Base-by-base conservation (phyloP, 2,888 invertebrate genomes). In the Oscheius sp. region DNA sequence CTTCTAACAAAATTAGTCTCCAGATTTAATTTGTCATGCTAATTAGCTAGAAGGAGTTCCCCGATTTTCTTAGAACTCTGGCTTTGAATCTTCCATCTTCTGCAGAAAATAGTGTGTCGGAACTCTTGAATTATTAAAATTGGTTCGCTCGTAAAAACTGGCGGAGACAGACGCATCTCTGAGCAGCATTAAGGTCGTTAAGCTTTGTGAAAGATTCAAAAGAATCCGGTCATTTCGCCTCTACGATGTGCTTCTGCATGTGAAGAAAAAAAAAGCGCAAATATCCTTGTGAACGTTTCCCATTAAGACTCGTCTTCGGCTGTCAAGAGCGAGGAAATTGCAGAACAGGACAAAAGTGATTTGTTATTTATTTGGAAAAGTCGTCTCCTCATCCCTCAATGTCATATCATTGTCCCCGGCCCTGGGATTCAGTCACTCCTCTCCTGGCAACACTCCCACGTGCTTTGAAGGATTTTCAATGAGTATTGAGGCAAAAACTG, bases 121-220 rank as follows among this genome's bases (percentile, higher is more conserved):
- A 23, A 20, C 29, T 52, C 29, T n/a, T 52, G 52, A 52, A 52
- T 52, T 27, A 52, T 52, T 52, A n/a, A 52, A 52, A 29, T 52
- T 52, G 25, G 25, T 42, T 42, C 4, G n/a, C 17, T 17, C 42
- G n/a, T 42, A 42, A 42, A 34, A 42, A 42, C 42, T 42, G 12
- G 42, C 4, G n/a, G 23, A 27, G n/a, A n/a, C n/a, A n/a, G n/a
- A n/a, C n/a, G n/a, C n/a, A n/a, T n/a, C n/a, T n/a, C n/a, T n/a
- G n/a, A n/a, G n/a, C n/a, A 25, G 23, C 17, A 48, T 48, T 48
- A 48, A 48, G 12, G 46, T 8, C 46, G n/a, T 17, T 46, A 15
- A 17, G 17, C 46, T 12, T 23, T 15, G n/a, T 48, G 48, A 48
- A 48, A 48, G 27, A 48, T 48, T 48, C 48, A 48, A n/a, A 52